Percentiles rank a stretch among this genome's conserved stretches.
These are phyloP conservation scores for Chloroceryle inda DNA, from an alignment of 2,797 vertebrate species.

Conservation along the genomic window DNA sequence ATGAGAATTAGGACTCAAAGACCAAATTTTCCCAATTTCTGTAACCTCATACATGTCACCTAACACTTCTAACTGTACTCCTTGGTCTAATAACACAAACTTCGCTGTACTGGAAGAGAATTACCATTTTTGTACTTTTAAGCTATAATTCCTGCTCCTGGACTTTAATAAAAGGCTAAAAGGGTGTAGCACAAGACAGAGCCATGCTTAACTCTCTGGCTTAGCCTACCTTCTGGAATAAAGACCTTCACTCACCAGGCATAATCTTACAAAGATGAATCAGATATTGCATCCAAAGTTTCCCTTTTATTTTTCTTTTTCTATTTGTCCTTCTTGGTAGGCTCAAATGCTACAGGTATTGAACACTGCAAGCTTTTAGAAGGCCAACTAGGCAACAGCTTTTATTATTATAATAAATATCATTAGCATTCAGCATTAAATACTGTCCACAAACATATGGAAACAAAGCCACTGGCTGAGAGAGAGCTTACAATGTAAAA, in stretches of 20 bases:
- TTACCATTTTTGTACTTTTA: neutral
- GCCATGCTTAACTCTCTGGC: neutral
- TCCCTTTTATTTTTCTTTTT: neutral
- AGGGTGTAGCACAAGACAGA: neutral
- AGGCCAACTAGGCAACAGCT: neutral
- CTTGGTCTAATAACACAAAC: neutral
- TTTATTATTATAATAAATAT: constrained; percentile 36
- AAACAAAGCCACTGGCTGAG: constrained; percentile 18
- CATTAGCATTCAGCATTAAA: constrained; percentile 25
- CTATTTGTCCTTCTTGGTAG: neutral
- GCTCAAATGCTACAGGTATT: neutral
- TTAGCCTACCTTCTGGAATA: neutral
- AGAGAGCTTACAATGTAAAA: neutral
- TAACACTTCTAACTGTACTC: neutral
- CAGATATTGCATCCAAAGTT: neutral
- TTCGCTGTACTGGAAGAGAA: neutral
- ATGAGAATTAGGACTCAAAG: neutral
- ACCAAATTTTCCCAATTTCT: neutral
- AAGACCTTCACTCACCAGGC: neutral
- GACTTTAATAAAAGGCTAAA: neutral
- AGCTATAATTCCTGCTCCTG: neutral
- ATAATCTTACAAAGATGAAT: neutral
- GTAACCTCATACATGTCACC: neutral
- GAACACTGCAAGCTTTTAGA: neutral
- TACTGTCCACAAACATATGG: neutral